Percentiles rank a stretch among this genome's conserved stretches.
These are phyloP conservation scores for Hystrix cristata DNA, from an alignment of 2,113 vertebrate species.

Conservation along the genomic window DNA sequence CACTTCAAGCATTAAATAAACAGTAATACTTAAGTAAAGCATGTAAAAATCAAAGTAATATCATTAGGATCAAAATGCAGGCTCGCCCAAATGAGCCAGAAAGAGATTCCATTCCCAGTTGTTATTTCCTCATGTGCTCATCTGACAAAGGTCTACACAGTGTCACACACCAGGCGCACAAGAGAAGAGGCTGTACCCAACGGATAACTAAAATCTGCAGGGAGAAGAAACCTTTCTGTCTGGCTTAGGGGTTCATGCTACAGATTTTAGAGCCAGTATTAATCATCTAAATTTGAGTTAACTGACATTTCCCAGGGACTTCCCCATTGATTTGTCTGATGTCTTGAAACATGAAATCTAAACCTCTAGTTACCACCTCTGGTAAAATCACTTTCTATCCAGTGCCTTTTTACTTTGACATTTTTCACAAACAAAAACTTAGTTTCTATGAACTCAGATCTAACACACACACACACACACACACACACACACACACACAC, in stretches of 20 bases:
- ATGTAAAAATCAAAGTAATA: neutral
- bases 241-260: rapidly evolving
- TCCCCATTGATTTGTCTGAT: neutral
- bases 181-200: rapidly evolving
- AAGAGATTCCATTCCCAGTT: neutral
- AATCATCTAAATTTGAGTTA: neutral
- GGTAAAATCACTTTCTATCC: neutral
- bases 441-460: conserved; percentile 22
- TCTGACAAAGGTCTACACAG: neutral
- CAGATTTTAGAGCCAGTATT: neutral
- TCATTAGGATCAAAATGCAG: neutral
- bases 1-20: neutral
- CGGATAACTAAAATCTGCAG: neutral
- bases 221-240: neutral
- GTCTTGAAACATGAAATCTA: neutral
- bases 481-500: neutral
- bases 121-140: neutral
- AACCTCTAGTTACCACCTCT: neutral
- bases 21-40: neutral
- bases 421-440: neutral
- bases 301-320: neutral
- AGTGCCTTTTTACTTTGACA: neutral
- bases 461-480: neutral
- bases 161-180: rapidly evolving
- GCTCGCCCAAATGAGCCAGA: neutral